phyloP scores from a whole-genome alignment of 2,113 vertebrate genomes.

The Platichthys stellatus region DNA sequence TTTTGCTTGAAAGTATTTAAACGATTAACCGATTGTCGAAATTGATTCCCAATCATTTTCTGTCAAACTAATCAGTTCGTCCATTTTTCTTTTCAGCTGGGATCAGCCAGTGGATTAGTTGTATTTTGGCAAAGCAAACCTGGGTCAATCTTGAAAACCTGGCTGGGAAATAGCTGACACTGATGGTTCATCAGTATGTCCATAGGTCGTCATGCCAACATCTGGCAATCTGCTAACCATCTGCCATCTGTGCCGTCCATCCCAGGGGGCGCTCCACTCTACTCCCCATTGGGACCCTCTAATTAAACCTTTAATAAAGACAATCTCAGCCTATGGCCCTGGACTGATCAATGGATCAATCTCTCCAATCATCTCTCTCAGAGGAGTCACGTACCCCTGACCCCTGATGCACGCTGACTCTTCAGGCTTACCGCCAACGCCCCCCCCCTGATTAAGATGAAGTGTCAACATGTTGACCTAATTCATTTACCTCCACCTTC shows the following conservation, averaged over 20 bases:
- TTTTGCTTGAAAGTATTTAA: background rate
- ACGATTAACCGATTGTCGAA: background rate
- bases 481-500: conserved; percentile 68
- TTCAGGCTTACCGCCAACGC: conserved; percentile 47
- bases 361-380: conserved; percentile 72
- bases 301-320: conserved; percentile 76
- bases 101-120: conserved; percentile 28
- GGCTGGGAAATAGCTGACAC: conserved; percentile 47
- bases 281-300: conserved; percentile 53
- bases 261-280: conserved; percentile 33
- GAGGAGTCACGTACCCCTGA: conserved; percentile 52
- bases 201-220: conserved; percentile 50
- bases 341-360: conserved; percentile 77
- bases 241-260: conserved; percentile 67
- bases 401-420: conserved; percentile 53
- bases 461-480: conserved; percentile 71
- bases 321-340: conserved; percentile 56
- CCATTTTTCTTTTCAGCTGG: conserved; percentile 21
- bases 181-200: conserved; percentile 58
- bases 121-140: conserved; percentile 37
- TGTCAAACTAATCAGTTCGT: conserved; percentile 10
- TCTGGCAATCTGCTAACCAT: conserved; percentile 71
- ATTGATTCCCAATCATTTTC: background rate
- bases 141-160: conserved; percentile 39
- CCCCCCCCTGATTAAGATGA: conserved; percentile 60